Conservation (phyloP, 2,888 invertebrate species). For the Spilarctia lutea region DNA sequence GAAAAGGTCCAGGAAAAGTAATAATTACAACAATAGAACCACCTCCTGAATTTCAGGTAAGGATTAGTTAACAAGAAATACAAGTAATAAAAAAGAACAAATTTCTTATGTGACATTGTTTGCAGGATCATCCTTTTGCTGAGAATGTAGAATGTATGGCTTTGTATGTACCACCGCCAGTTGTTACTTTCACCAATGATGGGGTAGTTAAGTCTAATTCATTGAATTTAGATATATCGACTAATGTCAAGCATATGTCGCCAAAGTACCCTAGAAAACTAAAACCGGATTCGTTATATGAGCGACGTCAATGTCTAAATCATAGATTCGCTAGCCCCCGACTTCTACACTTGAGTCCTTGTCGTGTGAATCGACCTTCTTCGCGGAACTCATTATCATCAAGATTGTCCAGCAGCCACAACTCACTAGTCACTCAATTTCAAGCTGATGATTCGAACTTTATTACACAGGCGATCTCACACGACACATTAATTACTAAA, state of each 20-base stretch:
- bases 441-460: constrained; percentile 94
- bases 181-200: constrained; percentile 64
- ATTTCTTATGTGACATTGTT: constrained; percentile 34
- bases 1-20: constrained; percentile 91
- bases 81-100: not conserved
- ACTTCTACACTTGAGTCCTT: constrained; percentile 87
- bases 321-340: constrained; percentile 80
- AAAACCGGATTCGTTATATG: constrained; percentile 74
- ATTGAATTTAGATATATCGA: constrained; percentile 61
- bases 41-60: constrained; percentile 93
- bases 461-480: constrained; percentile 95
- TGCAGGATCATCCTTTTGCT: constrained; percentile 74
- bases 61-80: not conserved
- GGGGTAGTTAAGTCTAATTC: constrained; percentile 57
- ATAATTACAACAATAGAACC: constrained; percentile 91
- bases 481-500: constrained; percentile 90
- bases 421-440: constrained; percentile 91
- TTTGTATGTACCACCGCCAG: constrained; percentile 66
- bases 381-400: constrained; percentile 92
- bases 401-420: constrained; percentile 94
- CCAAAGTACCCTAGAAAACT: constrained; percentile 76
- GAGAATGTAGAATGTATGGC: constrained; percentile 59
- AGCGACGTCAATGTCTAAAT: constrained; percentile 76
- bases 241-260: constrained; percentile 66
- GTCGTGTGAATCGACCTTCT: constrained; percentile 88